Percentiles rank a stretch among this genome's conserved stretches.
Evolutionary conservation across 1,140 invertebrate genomes (phyloP).

Genomic region (Formica exsecta): DNA sequence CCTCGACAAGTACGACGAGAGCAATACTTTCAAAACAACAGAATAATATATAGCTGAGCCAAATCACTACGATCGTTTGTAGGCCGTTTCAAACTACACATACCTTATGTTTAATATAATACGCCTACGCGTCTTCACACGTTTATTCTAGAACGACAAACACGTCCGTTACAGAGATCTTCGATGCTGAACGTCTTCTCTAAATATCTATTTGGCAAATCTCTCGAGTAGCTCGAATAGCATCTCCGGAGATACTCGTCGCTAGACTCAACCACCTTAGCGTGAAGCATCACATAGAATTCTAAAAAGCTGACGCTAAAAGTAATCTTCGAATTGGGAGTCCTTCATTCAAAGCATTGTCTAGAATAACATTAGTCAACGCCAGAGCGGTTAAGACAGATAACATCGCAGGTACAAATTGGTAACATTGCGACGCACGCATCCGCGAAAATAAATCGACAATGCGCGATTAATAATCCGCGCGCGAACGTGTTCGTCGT

Average conservation of each 20-base stretch:
- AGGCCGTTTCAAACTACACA: slow-evolving; percentile 70
- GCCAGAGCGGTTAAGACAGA: slow-evolving; percentile 30
- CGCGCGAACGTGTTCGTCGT: slow-evolving; percentile 46
- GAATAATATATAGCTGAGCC: slow-evolving; percentile 58
- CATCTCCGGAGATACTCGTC: slow-evolving; percentile 5
- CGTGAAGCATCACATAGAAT: background rate
- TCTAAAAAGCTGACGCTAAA: background rate
- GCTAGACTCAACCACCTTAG: slow-evolving; percentile 4
- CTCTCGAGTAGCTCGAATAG: background rate
- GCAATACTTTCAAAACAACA: slow-evolving; percentile 4
- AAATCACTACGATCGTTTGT: slow-evolving; percentile 69
- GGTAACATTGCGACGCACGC: slow-evolving; percentile 32
- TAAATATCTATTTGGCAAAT: slow-evolving; percentile 59
- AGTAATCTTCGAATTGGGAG: background rate
- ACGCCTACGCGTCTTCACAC: background rate
- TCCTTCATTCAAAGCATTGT: background rate
- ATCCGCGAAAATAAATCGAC: slow-evolving; percentile 6
- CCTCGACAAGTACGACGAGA: background rate
- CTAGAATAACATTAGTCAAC: background rate
- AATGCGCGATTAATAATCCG: slow-evolving; percentile 46
- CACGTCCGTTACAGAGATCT: slow-evolving; percentile 17
- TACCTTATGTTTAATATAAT: slow-evolving; percentile 39
- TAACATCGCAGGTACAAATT: slow-evolving; percentile 39
- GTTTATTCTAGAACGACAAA: slow-evolving; percentile 35
- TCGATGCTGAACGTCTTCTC: background rate